A percentile compares a stretch with the other conserved stretches of the same genome.
Evolutionary conservation across 2,888 invertebrate genomes (phyloP).

Genomic region (Philopedon plagiatum): DNA sequence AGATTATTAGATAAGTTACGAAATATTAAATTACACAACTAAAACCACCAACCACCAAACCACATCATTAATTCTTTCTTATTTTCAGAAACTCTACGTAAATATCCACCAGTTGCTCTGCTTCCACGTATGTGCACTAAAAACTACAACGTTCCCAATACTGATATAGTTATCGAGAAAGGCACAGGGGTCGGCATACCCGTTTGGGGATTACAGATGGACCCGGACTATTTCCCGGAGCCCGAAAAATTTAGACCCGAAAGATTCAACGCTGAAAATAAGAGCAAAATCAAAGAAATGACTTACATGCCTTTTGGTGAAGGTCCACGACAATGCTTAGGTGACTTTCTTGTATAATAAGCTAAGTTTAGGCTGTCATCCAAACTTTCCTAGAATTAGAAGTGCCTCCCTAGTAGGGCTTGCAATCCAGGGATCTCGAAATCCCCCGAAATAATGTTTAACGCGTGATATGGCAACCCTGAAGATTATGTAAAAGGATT

Average conservation of each 20-base stretch:
- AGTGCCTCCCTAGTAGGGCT: too few species aligned
- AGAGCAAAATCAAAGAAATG: slow-evolving; percentile 16
- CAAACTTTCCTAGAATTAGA: too few species aligned
- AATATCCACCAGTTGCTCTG: slow-evolving; percentile 28
- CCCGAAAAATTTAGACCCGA: slow-evolving; percentile 67
- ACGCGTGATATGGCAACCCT: too few species aligned
- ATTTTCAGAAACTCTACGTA: slow-evolving; percentile 38
- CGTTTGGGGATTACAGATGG: slow-evolving; percentile 58
- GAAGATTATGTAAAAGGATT: too few species aligned
- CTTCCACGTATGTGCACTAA: slow-evolving; percentile 33
- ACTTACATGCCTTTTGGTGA: slow-evolving; percentile 42
- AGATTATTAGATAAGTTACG: too few species aligned
- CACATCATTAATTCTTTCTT: too few species aligned
- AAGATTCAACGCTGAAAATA: slow-evolving; percentile 57
- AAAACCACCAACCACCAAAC: too few species aligned
- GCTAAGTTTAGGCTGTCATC: too few species aligned
- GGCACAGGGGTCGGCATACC: slow-evolving; percentile 53
- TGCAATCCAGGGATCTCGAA: too few species aligned
- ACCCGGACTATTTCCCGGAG: slow-evolving; percentile 64
- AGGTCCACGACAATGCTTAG: slow-evolving; percentile 43
- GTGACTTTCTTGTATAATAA: too few species aligned
- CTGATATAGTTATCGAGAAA: slow-evolving; percentile 23
- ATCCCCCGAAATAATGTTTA: too few species aligned
- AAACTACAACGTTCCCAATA: slow-evolving; percentile 27
- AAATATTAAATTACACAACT: too few species aligned